These are phyloP conservation scores for Pseudomyrmex dendroicus DNA, from an alignment of 1,140 invertebrate genomes.

Conservation along the genomic window DNA sequence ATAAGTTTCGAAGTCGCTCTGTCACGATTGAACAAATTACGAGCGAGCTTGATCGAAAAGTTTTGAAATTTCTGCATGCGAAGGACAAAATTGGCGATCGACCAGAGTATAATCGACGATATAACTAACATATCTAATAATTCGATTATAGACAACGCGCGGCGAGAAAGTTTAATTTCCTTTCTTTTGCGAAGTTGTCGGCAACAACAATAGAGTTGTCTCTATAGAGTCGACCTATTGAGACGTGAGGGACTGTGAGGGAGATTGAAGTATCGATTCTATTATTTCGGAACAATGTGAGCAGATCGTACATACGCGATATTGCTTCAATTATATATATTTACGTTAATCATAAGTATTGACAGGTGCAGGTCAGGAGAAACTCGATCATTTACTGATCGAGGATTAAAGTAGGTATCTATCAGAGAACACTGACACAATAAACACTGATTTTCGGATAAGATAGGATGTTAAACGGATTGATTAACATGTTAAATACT, in stretches of 20 bases:
- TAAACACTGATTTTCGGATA: too few species aligned
- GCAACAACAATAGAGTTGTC: constrained; percentile 40
- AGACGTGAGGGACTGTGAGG: constrained; percentile 7
- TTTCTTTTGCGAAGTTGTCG: constrained; percentile 47
- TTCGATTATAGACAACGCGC: constrained; percentile 57
- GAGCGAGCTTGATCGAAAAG: background rate
- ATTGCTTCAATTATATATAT: constrained; percentile 15
- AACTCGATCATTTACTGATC: too few species aligned
- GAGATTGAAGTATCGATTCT: constrained; percentile 9
- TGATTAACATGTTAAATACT: too few species aligned
- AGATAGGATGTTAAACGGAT: too few species aligned
- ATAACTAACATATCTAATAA: constrained; percentile 58
- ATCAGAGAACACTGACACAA: too few species aligned
- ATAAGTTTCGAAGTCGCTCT: background rate
- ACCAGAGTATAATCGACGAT: background rate
- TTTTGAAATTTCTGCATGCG: background rate
- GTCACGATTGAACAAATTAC: background rate
- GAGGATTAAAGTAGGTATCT: too few species aligned
- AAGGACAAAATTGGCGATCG: constrained; percentile 47
- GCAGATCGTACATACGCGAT: background rate
- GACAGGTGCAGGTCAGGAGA: background rate
- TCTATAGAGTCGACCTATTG: constrained; percentile 5
- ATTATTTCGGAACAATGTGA: background rate
- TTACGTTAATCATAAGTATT: background rate
- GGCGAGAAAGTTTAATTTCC: constrained; percentile 66